Evolutionary conservation across 2,797 vertebrate genomes (phyloP), one percentile per base, ranked within the genome.

Genomic region (Xenops minutus): DNA sequence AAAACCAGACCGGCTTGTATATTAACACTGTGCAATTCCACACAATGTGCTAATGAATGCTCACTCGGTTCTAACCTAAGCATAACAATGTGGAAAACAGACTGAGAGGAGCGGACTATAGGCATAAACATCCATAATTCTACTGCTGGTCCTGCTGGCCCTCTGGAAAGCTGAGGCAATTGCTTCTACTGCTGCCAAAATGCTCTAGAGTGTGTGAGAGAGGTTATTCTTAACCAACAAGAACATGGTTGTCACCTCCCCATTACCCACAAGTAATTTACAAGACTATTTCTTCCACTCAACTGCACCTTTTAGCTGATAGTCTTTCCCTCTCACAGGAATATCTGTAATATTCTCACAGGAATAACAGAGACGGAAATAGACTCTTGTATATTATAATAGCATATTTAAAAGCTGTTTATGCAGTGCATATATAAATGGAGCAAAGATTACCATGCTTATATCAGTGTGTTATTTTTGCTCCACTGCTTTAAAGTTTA

Each of bases 341-440:
- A 64, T 81, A 72, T 78, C 62, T 95, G 66, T 78, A 74, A 75
- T 78, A 93, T 30, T 85, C 78, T 93, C 81, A 85, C 23, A 85
- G 92, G 81, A 93, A 77, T 83, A 92, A 56, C 54, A 72, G n/a
- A 92, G 56, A 39, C 72, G 73, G 66, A 95, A 92, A 92, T 79
- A 92, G 54, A 63, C 19, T 56, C 58, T 55, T 75, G 62, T 79
- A 59, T 64, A 75, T 88, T 84, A 80, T 88, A 96, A 95, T 80
- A 88, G 39, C 39, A 78, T 72, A 66, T 44, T 84, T 93, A 88
- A 95, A 89, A 84, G 54, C 75, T 88, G 79, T 85, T 96, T 92
- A 80, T 88, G 73, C 68, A 91, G 30, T 68, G n/a, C 6, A 37
- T 58, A 39, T 55, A 58, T 68, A 94, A 91, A 85, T 44, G 69